A percentile compares a stretch with the other conserved stretches of the same genome.
These are phyloP conservation scores for Chrysocyon brachyurus DNA, from an alignment of 2,797 vertebrate species.

Conservation along the genomic window DNA sequence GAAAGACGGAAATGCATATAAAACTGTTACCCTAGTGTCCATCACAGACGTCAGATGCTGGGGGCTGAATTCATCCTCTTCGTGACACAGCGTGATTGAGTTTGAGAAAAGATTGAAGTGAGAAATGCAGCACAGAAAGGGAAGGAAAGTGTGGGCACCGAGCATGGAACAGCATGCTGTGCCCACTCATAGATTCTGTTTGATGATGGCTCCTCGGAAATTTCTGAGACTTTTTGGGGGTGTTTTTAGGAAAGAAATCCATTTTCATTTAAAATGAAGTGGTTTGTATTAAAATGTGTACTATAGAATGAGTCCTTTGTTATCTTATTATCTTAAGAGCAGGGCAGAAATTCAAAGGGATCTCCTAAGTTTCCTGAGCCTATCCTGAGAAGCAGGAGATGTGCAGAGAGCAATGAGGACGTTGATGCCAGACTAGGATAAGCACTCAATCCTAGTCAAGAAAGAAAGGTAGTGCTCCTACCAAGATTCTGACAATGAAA, in stretches of 20 bases:
- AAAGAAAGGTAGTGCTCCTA: neutral
- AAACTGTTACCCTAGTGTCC: neutral
- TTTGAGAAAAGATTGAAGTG: neutral
- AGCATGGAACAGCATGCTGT: neutral
- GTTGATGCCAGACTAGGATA: neutral
- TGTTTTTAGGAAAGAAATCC: neutral
- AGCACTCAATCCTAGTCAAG: neutral
- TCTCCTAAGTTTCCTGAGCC: neutral
- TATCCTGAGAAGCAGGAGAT: neutral
- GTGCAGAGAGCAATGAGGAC: neutral
- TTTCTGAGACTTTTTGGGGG: neutral
- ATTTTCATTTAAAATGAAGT: constrained; percentile 50
- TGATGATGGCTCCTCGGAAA: neutral
- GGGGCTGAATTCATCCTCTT: neutral
- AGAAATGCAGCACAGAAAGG: neutral
- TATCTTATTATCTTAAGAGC: neutral
- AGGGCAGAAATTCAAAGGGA: neutral
- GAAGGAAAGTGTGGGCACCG: neutral
- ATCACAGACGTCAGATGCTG: neutral
- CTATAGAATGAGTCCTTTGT: neutral
- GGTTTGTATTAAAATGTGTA: constrained; percentile 22
- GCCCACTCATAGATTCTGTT: neutral
- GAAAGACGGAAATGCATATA: neutral
- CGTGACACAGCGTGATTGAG: neutral
- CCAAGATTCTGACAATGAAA: neutral